Base-by-base conservation (phyloP, 2,888 invertebrate genomes). In the Noctua janthina region DNA sequence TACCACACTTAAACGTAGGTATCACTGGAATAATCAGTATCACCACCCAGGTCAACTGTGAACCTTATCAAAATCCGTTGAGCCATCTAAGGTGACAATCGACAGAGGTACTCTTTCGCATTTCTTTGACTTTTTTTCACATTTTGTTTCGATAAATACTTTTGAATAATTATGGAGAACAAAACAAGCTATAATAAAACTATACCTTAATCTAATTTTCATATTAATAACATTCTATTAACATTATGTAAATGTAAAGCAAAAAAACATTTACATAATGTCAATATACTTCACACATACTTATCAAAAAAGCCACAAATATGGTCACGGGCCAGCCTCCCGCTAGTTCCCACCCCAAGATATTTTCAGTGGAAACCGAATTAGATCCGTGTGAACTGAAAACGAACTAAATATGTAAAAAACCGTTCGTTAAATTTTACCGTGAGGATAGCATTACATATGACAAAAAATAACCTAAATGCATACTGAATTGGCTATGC, bases 361-460 rank as follows among this genome's bases (percentile, higher is more conserved):
- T 29, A 54, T 74, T 74, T 74, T 49, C 74, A 54, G 13, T 74
- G 69, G 51, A 54, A 76, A 64, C 43, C 54, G 15, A 17, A 20
- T 54, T 1, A 20, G 20, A 67, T 66, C 64, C 80, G 79, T 89
- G 88, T 78, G 88, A 89, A 88, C 68, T 69, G 62, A 35, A 81
- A 89, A 81, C 77, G 64, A 69, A 71, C 62, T 67, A 62, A 2
- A 6, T 13, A 67, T 66, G n/a, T 13, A 66, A 67, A 82, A 87
- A 81, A 73, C 3, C 7, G 62, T 62, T 78, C 79, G 83, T 79
- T 80, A 75, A 67, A 68, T 23, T 54, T 77, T 43, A 74, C 64
- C 85, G 82, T 85, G 85, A 66, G 85, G 83, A 83, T 23, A 35
- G 17, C 23, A n/a, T 64, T 10, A 39, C 4, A 17, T 15, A 46